Base-by-base conservation (phyloP, 2,888 invertebrate genomes). In the Hypsopygia costalis region DNA sequence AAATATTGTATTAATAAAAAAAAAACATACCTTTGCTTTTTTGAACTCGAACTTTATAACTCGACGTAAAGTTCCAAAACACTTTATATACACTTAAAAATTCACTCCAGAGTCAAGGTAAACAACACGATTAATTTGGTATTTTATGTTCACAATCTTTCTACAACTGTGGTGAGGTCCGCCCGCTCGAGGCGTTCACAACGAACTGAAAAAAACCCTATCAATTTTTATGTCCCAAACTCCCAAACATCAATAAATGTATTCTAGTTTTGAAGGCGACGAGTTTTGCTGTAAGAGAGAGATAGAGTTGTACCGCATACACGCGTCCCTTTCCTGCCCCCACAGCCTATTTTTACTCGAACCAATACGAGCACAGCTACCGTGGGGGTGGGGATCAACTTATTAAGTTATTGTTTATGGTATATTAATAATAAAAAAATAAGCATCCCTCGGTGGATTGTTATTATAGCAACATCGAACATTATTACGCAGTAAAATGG, bases 211-310 rank as follows among this genome's bases (percentile, higher is more conserved):
- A 89, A 88, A 72, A 89, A 88, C 81, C 81, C 87, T 85, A 86
- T 86, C 88, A 89, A 89, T 89, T 89, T 89, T 88, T 88, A 89
- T 85, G 82, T 80, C 77, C 78, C 81, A 72, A 85, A 81, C 87
- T 80, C 77, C 78, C 81, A 72, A 85, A 81, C 87, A 86, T 88
- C 87, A 81, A 88, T 85, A 86, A 78, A 81, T 77, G 80, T 81
- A 81, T 81, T 81, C 81, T 73, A 83, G 78, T 75, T 85, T 85
- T 78, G 82, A 79, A 78, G 69, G 75, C 80, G 82, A 79, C 81
- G 77, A 82, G 75, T 81, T 80, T 78, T 80, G 69, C 74, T 50
- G 73, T 52, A 63, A 22, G 70, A 83, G 45, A 27, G 68, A 60
- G 77, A 79, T 33, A 34, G 55, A 34, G 11, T 9, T 37, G 66